Base-by-base conservation (phyloP, 2,797 vertebrate species). In the Esox masquinongy region DNA sequence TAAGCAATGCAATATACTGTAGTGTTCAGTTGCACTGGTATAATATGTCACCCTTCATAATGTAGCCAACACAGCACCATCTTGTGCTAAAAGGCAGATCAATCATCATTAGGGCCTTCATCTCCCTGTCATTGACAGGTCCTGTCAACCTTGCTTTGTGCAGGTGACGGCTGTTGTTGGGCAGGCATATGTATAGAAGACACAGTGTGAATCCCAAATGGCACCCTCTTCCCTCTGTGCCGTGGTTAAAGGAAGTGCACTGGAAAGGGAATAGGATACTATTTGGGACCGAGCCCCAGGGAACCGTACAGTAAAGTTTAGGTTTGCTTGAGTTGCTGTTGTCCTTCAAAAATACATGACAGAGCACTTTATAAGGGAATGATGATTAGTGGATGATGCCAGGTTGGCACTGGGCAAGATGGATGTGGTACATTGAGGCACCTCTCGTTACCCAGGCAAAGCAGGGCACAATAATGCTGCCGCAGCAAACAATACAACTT, bases 91-190 rank as follows among this genome's bases (percentile, higher is more conserved):
- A 77, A 82, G 77, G 69, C 73, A 80, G 71, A 87, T 88, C 85
- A 80, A 83, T 89, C 87, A 86, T 83, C 83, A 90, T 87, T 79
- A 85, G 22, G 74, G 51, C 39, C 73, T 75, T 43, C 73, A 64
- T 83, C 74, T 77, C 68, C 80, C 70, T 74, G 68, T 87, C 75
- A 74, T 83, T 72, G 81, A 78, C 77, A 82, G 75, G 78, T 75
- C 43, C 72, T 51, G 81, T 83, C 85, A 87, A 83, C 85, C 83
- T 91, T 89, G 81, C 74, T 51, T 74, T 73, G 77, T 50, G 77
- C 67, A 83, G 73, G 72, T 63, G 82, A 83, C 69, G 69, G 76
- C 79, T 80, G 75, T 83, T 83, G 80, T 31, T 24, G 53, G 67
- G 34, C 22, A 22, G 26, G 61, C 16, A 72, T 78, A 51, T 16